Conservation (phyloP, 2,888 invertebrate genomes). For the Hylaea fasciaria region DNA sequence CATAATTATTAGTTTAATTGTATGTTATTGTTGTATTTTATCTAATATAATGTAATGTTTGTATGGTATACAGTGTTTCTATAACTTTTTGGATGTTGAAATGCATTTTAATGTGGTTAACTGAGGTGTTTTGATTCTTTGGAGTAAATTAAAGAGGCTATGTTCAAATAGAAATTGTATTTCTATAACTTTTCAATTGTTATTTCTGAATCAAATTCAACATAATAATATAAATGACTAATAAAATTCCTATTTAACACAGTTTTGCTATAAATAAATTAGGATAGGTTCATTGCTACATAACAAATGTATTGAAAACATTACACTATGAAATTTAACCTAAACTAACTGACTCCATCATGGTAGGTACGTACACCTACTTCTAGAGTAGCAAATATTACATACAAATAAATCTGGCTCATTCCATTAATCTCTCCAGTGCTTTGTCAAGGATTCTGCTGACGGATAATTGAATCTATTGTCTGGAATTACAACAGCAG, state of each 20-base stretch:
- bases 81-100: slow-evolving; percentile 68
- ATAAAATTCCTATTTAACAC: not conserved
- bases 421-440: no score
- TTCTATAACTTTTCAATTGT: slow-evolving; percentile 43
- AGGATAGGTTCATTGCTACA: not conserved
- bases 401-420: no score
- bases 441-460: no score
- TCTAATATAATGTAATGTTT: slow-evolving; percentile 74
- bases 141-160: slow-evolving; percentile 50
- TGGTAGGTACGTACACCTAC: no score
- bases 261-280: not conserved
- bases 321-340: no score
- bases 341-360: no score
- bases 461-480: no score
- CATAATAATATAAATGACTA: slow-evolving; percentile 26
- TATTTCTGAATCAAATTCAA: slow-evolving; percentile 30
- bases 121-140: slow-evolving; percentile 56
- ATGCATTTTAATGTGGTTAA: slow-evolving; percentile 65
- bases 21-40: slow-evolving; percentile 60
- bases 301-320: no score
- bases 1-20: slow-evolving; percentile 44
- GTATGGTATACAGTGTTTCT: slow-evolving; percentile 80
- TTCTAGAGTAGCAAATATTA: no score
- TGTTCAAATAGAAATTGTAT: slow-evolving; percentile 51
- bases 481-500: no score